Conservation (phyloP, 2,888 invertebrate species). For the Carterocephalus palaemon region DNA sequence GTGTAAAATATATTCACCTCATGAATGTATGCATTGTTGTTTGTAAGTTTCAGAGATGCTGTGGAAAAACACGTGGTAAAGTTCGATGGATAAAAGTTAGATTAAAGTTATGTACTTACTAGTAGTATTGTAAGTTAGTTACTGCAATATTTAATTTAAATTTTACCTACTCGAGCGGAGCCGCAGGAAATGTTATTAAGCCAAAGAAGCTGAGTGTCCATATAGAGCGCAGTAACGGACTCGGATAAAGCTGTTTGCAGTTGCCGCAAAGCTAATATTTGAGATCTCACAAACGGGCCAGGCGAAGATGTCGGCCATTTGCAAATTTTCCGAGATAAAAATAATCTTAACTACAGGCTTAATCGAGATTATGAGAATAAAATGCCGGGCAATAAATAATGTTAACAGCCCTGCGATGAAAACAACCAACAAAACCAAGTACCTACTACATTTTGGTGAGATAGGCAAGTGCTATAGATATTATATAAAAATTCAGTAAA, state of each 20-base stretch:
- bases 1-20: slow-evolving; percentile 1
- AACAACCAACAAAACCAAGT: no score
- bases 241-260: slow-evolving; percentile 71
- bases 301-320: slow-evolving; percentile 64
- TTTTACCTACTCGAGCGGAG: no score
- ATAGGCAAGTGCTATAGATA: no score
- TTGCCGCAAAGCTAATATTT: slow-evolving; percentile 63
- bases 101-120: no score
- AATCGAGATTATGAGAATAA: slow-evolving; percentile 63
- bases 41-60: neutral
- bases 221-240: slow-evolving; percentile 60
- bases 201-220: slow-evolving; percentile 35
- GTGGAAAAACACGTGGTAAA: no score
- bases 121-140: no score
- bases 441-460: no score
- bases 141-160: no score
- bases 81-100: no score
- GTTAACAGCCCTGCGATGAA: slow-evolving; percentile 25
- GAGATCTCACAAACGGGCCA: slow-evolving; percentile 69
- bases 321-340: slow-evolving; percentile 75
- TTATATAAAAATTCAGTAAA: neutral
- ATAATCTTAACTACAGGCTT: slow-evolving; percentile 58
- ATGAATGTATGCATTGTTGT: slow-evolving; percentile 8
- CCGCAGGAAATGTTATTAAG: neutral
- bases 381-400: slow-evolving; percentile 41